phyloP scores from a whole-genome alignment of 92 coral and sea anemone genomes.

The Porites cylindrica region DNA sequence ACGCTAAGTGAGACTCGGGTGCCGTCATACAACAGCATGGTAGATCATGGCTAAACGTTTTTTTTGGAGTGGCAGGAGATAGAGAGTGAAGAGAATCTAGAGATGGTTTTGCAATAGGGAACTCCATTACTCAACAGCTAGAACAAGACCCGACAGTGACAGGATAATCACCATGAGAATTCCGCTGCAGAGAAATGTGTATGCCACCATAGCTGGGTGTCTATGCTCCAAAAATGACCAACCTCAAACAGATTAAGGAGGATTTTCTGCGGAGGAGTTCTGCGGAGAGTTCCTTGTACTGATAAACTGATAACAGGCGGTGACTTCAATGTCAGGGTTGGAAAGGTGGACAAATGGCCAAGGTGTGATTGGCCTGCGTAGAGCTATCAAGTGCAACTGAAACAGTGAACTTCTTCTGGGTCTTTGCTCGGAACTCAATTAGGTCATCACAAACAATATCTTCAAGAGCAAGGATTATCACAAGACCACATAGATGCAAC shows the following conservation, averaged over 20 bases:
- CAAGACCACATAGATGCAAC: constrained; percentile 68
- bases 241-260: constrained; percentile 54
- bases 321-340: constrained; percentile 62
- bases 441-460: constrained; percentile 10
- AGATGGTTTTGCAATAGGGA: constrained; percentile 56
- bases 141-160: constrained; percentile 37
- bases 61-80: constrained; percentile 41
- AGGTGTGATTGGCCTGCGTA: constrained; percentile 58
- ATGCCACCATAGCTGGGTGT: constrained; percentile 47
- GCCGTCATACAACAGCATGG: constrained; percentile 22
- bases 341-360: constrained; percentile 44
- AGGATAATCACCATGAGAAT: constrained; percentile 57
- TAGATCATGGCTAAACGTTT: constrained; percentile 26
- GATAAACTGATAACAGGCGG: not conserved
- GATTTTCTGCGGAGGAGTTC: not conserved
- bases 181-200: constrained; percentile 41
- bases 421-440: not conserved
- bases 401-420: constrained; percentile 61
- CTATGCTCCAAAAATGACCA: constrained; percentile 55
- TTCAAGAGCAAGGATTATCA: constrained; percentile 39
- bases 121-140: not conserved
- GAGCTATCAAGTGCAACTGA: constrained; percentile 48
- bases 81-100: constrained; percentile 36
- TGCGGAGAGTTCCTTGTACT: too few relatives aligned
- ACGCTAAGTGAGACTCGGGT: constrained; percentile 11